Percentiles rank a stretch among this genome's conserved stretches.
These are phyloP conservation scores for Acanthurus lineatus DNA, from an alignment of 2,797 vertebrate genomes.

Conservation along the genomic window DNA sequence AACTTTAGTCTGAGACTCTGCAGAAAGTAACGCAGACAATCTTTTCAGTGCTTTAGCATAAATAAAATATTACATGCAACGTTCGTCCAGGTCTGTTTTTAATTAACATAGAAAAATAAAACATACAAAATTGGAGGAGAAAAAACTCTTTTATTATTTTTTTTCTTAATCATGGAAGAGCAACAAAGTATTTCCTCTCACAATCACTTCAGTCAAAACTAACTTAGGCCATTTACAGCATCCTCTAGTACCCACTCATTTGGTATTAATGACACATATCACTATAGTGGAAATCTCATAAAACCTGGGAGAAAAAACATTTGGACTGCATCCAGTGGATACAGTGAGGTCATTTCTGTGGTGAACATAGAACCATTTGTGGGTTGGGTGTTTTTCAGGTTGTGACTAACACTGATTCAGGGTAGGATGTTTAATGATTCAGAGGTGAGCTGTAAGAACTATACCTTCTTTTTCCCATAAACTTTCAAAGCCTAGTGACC, in stretches of 20 bases:
- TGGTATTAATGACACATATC: slow-evolving; percentile 71
- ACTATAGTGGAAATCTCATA: slow-evolving; percentile 66
- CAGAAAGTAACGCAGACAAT: slow-evolving; percentile 31
- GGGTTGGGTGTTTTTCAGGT: slow-evolving; percentile 62
- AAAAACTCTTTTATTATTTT: slow-evolving; percentile 10
- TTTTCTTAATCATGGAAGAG: slow-evolving; percentile 18
- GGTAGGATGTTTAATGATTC: slow-evolving; percentile 65
- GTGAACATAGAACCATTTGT: slow-evolving; percentile 62
- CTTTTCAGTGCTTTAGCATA: slow-evolving; percentile 34
- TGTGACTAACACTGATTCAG: slow-evolving; percentile 75
- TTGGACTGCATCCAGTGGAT: slow-evolving; percentile 60
- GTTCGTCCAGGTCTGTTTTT: slow-evolving; percentile 45
- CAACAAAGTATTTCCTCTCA: slow-evolving; percentile 39
- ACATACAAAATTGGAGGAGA: slow-evolving; percentile 12
- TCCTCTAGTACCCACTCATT: slow-evolving; percentile 60
- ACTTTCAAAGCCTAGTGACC: slow-evolving; percentile 47
- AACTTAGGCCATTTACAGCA: slow-evolving; percentile 47
- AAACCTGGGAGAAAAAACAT: slow-evolving; percentile 69
- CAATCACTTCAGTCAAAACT: slow-evolving; percentile 49
- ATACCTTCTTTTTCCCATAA: slow-evolving; percentile 15
- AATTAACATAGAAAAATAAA: slow-evolving; percentile 47
- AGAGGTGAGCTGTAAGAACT: slow-evolving; percentile 65
- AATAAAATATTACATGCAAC: slow-evolving; percentile 29
- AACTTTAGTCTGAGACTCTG: slow-evolving; percentile 7
- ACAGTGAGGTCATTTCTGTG: slow-evolving; percentile 68